phyloP scores from a whole-genome alignment of 2,113 vertebrate species.

The Chloropsis hardwickii region DNA sequence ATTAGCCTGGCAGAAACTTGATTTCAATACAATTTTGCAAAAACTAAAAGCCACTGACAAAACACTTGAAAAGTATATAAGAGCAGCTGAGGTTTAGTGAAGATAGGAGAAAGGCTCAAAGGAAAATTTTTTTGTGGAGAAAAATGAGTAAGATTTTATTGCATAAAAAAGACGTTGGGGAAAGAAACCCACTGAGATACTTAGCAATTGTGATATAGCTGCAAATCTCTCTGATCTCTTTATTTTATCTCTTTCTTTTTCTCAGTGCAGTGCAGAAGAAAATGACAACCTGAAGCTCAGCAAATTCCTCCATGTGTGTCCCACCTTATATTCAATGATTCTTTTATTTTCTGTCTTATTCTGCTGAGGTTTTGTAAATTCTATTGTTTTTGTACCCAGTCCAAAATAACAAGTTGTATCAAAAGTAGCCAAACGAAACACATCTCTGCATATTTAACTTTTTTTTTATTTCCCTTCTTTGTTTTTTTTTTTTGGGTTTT shows the following conservation, averaged over 20 bases:
- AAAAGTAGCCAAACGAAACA: neutral
- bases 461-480: neutral
- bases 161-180: neutral
- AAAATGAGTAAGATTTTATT: neutral
- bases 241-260: neutral
- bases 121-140: neutral
- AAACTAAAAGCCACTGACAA: neutral
- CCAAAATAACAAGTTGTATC: neutral
- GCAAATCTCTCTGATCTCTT: neutral
- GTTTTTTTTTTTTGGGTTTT: too few relatives aligned
- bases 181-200: neutral
- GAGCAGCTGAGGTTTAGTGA: neutral
- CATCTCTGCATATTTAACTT: neutral
- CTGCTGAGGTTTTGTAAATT: neutral
- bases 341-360: neutral
- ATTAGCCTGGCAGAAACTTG: neutral
- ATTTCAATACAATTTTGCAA: neutral
- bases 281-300: neutral
- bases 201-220: neutral
- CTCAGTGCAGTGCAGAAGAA: neutral
- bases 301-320: neutral
- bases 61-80: neutral
- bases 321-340: neutral
- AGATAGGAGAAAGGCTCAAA: neutral
- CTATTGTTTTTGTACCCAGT: neutral